These are phyloP conservation scores for Edolisoma coerulescens DNA, from an alignment of 2,113 vertebrate genomes.

Conservation along the genomic window DNA sequence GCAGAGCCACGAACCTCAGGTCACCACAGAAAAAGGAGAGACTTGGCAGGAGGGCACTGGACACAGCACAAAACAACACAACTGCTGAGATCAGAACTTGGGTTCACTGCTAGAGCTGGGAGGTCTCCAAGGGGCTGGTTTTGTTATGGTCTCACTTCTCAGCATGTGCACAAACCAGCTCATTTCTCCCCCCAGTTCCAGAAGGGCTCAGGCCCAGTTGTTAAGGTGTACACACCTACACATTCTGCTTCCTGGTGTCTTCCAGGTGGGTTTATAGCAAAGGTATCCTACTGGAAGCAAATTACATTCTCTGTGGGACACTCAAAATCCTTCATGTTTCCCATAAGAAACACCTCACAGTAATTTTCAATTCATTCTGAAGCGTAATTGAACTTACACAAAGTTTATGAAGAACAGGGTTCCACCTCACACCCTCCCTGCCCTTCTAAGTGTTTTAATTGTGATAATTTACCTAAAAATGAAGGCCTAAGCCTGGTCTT, in stretches of 20 bases:
- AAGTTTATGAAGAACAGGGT: not conserved
- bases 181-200: not conserved
- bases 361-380: not conserved
- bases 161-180: not conserved
- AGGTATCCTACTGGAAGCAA: not conserved
- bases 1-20: not conserved
- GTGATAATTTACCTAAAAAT: not conserved
- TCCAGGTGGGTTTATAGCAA: not conserved
- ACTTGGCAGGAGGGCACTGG: not conserved
- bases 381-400: not conserved
- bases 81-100: not conserved
- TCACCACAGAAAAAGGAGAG: not conserved
- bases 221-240: not conserved
- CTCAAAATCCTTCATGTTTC: not conserved
- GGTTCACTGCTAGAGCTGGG: not conserved
- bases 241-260: not conserved
- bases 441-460: not conserved
- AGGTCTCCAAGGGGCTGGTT: not conserved
- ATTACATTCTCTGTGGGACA: not conserved
- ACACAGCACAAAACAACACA: not conserved
- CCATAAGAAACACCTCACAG: not conserved
- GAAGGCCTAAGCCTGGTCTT: not conserved
- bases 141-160: not conserved
- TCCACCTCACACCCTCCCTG: not conserved
- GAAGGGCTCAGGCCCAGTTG: not conserved